Conservation (phyloP, 1,140 invertebrate genomes). For the Charaxes varanes region DNA sequence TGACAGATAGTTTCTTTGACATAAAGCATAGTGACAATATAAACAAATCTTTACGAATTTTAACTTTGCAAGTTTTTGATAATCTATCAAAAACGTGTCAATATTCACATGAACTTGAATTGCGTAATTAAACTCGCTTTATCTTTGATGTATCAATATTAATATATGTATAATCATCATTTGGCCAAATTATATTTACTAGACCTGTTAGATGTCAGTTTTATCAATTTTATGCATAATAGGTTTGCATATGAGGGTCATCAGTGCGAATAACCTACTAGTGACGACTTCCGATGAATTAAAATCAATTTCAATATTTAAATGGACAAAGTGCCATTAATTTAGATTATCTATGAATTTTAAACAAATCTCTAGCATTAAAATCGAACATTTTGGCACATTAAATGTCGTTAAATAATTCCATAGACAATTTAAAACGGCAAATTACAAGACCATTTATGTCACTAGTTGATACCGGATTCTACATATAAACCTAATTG, state of each 20-base stretch:
- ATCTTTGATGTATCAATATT: too few relatives aligned
- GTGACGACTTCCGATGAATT: conserved; percentile 28
- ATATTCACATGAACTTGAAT: too few relatives aligned
- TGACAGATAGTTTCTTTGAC: neutral
- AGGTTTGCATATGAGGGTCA: conserved; percentile 30
- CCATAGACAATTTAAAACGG: too few relatives aligned
- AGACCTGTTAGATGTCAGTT: too few relatives aligned
- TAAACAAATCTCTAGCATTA: too few relatives aligned
- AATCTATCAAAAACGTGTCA: too few relatives aligned
- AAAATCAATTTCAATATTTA: conserved; percentile 9
- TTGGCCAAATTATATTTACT: too few relatives aligned
- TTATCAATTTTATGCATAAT: conserved; percentile 34
- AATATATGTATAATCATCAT: too few relatives aligned
- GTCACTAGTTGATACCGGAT: conserved; percentile 27
- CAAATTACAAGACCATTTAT: conserved; percentile 16
- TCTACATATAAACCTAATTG: conserved; percentile 34
- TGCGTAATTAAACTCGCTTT: too few relatives aligned
- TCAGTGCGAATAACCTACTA: conserved; percentile 27
- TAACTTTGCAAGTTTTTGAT: too few relatives aligned
- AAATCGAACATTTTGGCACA: too few relatives aligned
- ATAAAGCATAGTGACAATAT: neutral
- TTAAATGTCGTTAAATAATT: too few relatives aligned
- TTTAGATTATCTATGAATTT: neutral
- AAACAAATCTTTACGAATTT: neutral
- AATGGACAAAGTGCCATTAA: neutral